Percentiles rank a stretch among this genome's conserved stretches.
Conservation (phyloP, 2,113 vertebrate species). For the Datnioides undecimradiatus region DNA sequence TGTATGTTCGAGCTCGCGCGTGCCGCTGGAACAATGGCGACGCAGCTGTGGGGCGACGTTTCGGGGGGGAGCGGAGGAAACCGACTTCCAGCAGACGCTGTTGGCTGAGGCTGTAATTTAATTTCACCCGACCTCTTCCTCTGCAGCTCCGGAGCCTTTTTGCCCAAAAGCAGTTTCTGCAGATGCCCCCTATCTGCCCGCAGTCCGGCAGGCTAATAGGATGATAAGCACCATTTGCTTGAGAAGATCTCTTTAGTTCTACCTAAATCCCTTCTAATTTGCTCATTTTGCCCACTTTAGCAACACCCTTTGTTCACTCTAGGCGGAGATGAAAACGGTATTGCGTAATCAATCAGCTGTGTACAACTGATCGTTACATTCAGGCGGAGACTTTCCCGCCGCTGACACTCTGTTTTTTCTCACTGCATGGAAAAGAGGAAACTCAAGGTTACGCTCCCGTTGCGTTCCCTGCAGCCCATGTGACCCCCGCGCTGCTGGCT, state of each 20-base stretch:
- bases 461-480: not conserved
- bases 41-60: not conserved
- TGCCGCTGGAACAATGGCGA: not conserved
- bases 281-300: constrained; percentile 45
- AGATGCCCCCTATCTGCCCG: constrained; percentile 40
- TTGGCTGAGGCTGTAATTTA: constrained; percentile 28
- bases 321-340: constrained; percentile 25
- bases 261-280: constrained; percentile 65
- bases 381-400: not conserved
- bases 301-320: constrained; percentile 49
- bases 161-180: constrained; percentile 29
- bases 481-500: not conserved
- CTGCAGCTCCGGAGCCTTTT: constrained; percentile 1
- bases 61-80: not conserved
- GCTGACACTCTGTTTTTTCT: not conserved
- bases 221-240: constrained; percentile 69
- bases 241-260: constrained; percentile 61
- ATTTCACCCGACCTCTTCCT: constrained; percentile 24
- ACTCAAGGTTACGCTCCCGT: not conserved
- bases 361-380: constrained; percentile 21
- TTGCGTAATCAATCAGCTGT: constrained; percentile 58
- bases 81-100: not conserved
- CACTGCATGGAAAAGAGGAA: not conserved
- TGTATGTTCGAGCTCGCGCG: not conserved
- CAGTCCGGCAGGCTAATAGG: constrained; percentile 59